A percentile compares a stretch with the other conserved stretches of the same genome.
These are phyloP conservation scores for Etia nguti DNA, from an alignment of 2,113 vertebrate species.

Conservation along the genomic window DNA sequence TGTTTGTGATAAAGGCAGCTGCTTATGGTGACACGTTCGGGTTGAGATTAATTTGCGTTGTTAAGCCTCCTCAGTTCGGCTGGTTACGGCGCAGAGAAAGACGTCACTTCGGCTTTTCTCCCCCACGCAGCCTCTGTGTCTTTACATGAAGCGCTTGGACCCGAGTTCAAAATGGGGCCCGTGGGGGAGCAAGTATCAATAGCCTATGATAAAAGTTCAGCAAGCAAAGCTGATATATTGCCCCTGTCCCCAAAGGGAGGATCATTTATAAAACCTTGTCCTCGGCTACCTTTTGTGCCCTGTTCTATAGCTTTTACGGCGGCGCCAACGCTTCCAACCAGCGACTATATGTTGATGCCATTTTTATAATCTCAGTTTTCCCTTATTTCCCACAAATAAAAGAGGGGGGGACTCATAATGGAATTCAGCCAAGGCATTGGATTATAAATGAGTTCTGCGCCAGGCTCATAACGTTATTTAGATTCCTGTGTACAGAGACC, in stretches of 20 bases:
- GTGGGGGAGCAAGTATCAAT: slow-evolving; percentile 48
- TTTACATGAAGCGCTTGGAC: slow-evolving; percentile 33
- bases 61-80: slow-evolving; percentile 9
- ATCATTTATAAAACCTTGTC: slow-evolving; percentile 64
- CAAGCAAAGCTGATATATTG: slow-evolving; percentile 53
- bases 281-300: slow-evolving; percentile 55
- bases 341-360: slow-evolving; percentile 60
- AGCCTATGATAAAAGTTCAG: slow-evolving; percentile 55
- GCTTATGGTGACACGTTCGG: slow-evolving; percentile 11
- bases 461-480: slow-evolving; percentile 96
- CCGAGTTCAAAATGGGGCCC: slow-evolving; percentile 31
- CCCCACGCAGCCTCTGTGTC: slow-evolving; percentile 14
- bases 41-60: slow-evolving; percentile 31
- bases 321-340: slow-evolving; percentile 36
- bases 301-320: slow-evolving; percentile 35
- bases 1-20: slow-evolving; percentile 24
- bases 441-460: slow-evolving; percentile 99
- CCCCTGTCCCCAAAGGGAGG: slow-evolving; percentile 38
- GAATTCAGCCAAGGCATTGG: slow-evolving; percentile 91
- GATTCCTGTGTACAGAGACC: slow-evolving; percentile 92
- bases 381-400: slow-evolving; percentile 85
- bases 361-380: slow-evolving; percentile 72
- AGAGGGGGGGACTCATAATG: slow-evolving; percentile 82
- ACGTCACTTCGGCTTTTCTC: slow-evolving; percentile 31
- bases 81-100: slow-evolving; percentile 4